phyloP scores from a whole-genome alignment of 2,113 vertebrate species.

The human (Homo sapiens) region DNA sequence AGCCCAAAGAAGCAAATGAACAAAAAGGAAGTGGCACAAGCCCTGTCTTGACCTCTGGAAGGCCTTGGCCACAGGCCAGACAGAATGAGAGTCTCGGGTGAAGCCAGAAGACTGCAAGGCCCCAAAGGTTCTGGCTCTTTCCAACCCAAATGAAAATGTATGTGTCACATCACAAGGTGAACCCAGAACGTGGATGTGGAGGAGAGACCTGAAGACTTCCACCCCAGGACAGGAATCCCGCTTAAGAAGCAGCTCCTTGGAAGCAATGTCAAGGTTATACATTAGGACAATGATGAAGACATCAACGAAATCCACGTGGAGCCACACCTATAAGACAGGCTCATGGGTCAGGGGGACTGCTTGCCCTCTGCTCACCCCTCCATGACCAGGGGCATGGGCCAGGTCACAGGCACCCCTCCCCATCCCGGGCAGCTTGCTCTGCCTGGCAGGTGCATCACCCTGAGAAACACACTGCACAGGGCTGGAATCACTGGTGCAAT shows the following conservation, averaged over 20 bases:
- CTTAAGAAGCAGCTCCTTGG: background rate
- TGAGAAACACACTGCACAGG: background rate
- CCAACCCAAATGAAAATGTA: background rate
- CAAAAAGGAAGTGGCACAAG: background rate
- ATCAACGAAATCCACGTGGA: background rate
- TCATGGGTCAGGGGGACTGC: background rate
- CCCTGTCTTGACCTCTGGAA: background rate
- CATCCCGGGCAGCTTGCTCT: rapidly evolving
- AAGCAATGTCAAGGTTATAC: background rate
- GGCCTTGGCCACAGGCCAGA: background rate
- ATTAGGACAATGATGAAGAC: rapidly evolving
- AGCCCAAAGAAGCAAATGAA: background rate
- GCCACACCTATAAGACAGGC: background rate
- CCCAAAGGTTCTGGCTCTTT: background rate
- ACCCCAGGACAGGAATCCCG: background rate
- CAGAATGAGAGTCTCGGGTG: background rate
- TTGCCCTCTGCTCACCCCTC: background rate
- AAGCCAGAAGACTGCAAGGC: background rate
- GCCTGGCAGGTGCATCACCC: rapidly evolving
- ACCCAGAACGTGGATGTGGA: rapidly evolving
- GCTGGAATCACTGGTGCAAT: background rate
- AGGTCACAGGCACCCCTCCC: no score
- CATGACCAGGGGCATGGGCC: rapidly evolving
- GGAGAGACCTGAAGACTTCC: background rate
- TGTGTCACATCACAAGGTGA: background rate